Base-by-base conservation (phyloP, 2,797 vertebrate species). In the Aplochiton taeniatus region DNA sequence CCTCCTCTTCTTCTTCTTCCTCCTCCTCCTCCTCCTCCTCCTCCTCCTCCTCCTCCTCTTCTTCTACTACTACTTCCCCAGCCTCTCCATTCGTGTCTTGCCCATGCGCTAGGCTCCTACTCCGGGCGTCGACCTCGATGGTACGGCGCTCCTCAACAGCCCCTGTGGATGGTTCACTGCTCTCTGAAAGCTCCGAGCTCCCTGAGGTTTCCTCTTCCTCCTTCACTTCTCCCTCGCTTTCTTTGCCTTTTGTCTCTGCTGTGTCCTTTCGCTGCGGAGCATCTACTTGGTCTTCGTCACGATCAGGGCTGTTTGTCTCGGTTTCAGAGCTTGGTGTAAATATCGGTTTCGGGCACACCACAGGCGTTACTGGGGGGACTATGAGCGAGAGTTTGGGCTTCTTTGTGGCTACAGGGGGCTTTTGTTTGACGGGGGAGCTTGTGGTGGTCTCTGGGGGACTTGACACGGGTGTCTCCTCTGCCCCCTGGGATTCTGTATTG, bases 371-470 rank as follows among this genome's bases (percentile, higher is more conserved):
- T 0, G 90, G 87, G 72, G 92, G 89, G 65, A 93, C 89, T 68
- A 90, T 64, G 1, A 95, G 87, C 42, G 90, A 90, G 66, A 98
- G 87, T 89, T 93, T 95, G 83, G 97, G 96, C 83, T 98, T 99
- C 91, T 96, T 98, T 73, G 92, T 94, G 81, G 95, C 73, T 47
- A 90, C 91, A 67, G 96, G 95, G 11, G 96, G 96, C 69, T 93
- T 96, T 85, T 93, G 96, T 88, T 93, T 90, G 86, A 90, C 61
- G 69, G 90, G 75, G 56, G 83, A 69, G 76, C 76, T 88, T 74
- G 70, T 75, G 20, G 78, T 75, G 74, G 78, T 73, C 67, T 85
- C 85, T 19, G 71, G 7, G 1, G 87, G 82, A 52, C 64, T 65
- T 12, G 31, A 17, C 49, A 52, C 4, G 0, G 54, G 59, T 41